Evolutionary conservation across 2,888 invertebrate genomes (phyloP).

Genomic region (Ectobius pallidus): DNA sequence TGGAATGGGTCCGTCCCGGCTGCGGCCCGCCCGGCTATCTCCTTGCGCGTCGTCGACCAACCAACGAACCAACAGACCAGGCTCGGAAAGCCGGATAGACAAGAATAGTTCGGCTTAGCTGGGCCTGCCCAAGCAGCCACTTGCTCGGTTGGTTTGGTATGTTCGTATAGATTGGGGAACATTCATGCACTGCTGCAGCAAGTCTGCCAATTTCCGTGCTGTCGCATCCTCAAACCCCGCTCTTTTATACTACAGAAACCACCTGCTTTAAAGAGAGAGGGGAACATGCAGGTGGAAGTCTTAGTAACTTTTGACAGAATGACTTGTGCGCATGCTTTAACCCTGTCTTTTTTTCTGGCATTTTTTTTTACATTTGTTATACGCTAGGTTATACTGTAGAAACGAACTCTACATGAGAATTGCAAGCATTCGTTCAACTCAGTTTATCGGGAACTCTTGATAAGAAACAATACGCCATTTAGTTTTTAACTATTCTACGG

Average conservation of each 20-base stretch:
- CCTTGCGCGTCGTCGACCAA: neutral
- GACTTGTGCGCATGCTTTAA: too few relatives aligned
- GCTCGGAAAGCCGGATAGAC: constrained; percentile 23
- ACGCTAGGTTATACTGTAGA: too few relatives aligned
- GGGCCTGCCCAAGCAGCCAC: neutral
- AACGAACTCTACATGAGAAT: too few relatives aligned
- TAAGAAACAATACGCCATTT: too few relatives aligned
- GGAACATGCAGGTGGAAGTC: too few relatives aligned
- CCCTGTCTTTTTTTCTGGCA: too few relatives aligned
- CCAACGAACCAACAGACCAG: constrained; percentile 6
- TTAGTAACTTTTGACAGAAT: too few relatives aligned
- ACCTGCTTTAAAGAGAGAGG: neutral
- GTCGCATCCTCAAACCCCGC: neutral
- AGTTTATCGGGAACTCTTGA: too few relatives aligned
- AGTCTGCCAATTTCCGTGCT: constrained; percentile 26
- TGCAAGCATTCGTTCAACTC: too few relatives aligned
- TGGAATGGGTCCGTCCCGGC: constrained; percentile 20
- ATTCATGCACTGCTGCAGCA: constrained; percentile 20
- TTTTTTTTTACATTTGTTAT: too few relatives aligned
- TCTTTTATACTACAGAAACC: constrained; percentile 22
- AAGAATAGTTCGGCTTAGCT: constrained; percentile 28
- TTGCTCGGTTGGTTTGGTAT: neutral
- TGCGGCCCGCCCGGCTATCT: constrained; percentile 20
- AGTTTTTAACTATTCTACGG: too few relatives aligned
- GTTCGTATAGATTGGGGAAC: neutral